A percentile compares a stretch with the other conserved stretches of the same genome.
These are phyloP conservation scores for Icerya purchasi DNA, from an alignment of 2,888 invertebrate genomes.

Conservation along the genomic window DNA sequence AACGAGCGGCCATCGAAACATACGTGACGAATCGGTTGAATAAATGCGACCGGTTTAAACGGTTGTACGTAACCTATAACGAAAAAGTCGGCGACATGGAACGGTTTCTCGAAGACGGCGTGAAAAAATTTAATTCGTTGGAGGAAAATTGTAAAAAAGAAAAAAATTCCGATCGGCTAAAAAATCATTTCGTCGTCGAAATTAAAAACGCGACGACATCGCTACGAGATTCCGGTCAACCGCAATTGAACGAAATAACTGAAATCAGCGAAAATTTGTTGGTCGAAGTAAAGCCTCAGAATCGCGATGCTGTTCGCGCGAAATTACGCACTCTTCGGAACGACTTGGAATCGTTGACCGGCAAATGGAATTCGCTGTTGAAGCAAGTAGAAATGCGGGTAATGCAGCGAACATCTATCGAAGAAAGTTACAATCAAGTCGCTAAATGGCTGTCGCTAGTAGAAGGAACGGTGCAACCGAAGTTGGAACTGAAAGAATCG, in stretches of 20 bases:
- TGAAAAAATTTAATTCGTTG: slow-evolving; percentile 47
- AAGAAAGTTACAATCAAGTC: slow-evolving; percentile 72
- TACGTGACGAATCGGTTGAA: neutral
- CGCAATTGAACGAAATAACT: slow-evolving; percentile 51
- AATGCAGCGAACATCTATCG: slow-evolving; percentile 77
- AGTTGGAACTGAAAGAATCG: neutral
- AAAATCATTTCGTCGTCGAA: slow-evolving; percentile 51
- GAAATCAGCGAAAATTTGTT: slow-evolving; percentile 76
- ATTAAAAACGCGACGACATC: slow-evolving; percentile 43
- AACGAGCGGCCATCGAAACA: slow-evolving; percentile 42
- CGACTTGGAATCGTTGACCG: slow-evolving; percentile 62
- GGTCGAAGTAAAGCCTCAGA: slow-evolving; percentile 64
- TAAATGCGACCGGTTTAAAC: slow-evolving; percentile 1
- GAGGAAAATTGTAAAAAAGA: slow-evolving; percentile 48
- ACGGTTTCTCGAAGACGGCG: slow-evolving; percentile 55
- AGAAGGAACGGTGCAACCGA: slow-evolving; percentile 41
- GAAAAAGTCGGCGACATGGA: slow-evolving; percentile 24
- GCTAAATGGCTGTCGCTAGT: slow-evolving; percentile 67
- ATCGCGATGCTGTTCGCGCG: slow-evolving; percentile 60
- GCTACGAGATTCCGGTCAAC: slow-evolving; percentile 58
- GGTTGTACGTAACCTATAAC: slow-evolving; percentile 1
- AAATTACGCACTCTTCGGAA: slow-evolving; percentile 61
- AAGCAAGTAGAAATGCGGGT: slow-evolving; percentile 74
- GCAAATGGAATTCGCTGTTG: slow-evolving; percentile 60
- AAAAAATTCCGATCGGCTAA: slow-evolving; percentile 37